A percentile compares a stretch with the other conserved stretches of the same genome.
Conservation (phyloP, 2,797 vertebrate species). For the Delichon dasypus region DNA sequence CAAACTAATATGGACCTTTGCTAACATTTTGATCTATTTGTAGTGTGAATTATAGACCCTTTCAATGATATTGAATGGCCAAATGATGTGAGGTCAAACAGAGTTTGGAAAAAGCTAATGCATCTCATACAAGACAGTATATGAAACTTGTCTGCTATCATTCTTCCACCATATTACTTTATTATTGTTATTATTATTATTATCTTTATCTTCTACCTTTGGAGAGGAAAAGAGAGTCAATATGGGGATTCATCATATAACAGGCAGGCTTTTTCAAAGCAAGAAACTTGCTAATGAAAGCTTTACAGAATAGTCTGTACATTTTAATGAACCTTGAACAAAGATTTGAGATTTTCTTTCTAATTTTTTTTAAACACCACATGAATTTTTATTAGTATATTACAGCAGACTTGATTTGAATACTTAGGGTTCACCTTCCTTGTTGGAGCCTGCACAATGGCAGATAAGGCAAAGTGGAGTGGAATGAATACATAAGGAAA, state of each 20-base stretch:
- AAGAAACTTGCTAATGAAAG: slow-evolving; percentile 23
- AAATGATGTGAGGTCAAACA: neutral
- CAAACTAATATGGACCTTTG: neutral
- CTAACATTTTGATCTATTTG: slow-evolving; percentile 4
- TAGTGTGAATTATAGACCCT: neutral
- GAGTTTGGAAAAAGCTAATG: neutral
- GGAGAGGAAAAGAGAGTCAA: slow-evolving; percentile 18
- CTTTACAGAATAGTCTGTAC: slow-evolving; percentile 7
- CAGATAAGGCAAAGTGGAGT: slow-evolving; percentile 31
- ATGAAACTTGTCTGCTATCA: neutral
- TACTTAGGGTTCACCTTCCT: slow-evolving; percentile 44
- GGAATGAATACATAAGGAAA: slow-evolving; percentile 44
- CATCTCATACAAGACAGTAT: neutral
- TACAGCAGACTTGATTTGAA: slow-evolving; percentile 56
- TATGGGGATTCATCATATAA: slow-evolving; percentile 24
- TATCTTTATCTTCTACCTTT: neutral
- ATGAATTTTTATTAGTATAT: slow-evolving; percentile 63
- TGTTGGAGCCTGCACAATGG: neutral
- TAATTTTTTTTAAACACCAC: neutral
- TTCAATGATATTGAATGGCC: neutral
- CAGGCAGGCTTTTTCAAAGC: neutral
- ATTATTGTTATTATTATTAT: neutral
- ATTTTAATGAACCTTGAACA: slow-evolving; percentile 58
- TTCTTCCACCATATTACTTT: neutral
- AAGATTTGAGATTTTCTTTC: slow-evolving; percentile 47